Evolutionary conservation across 2,888 invertebrate species (phyloP), one percentile per base, ranked within the genome.

Genomic region (Eristalis arbustorum): DNA sequence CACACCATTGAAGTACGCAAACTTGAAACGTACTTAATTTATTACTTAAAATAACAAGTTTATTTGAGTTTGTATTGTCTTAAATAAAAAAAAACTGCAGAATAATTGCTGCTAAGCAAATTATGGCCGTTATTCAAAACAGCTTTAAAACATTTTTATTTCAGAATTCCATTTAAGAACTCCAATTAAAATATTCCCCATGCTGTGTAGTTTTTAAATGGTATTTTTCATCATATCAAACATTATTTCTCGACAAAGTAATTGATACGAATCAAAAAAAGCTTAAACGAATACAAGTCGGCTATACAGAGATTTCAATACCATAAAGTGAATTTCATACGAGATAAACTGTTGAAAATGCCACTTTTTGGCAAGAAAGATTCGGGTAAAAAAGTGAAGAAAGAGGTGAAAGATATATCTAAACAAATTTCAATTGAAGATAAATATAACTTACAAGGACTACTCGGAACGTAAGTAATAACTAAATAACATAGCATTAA

Each of bases 361-460:
- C 97, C 97, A 94, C 95, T 97, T 90, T 98, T 97, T 94, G 97
- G 97, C 90, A 97, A 97, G 94, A 97, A 97, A 93, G 97, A 97
- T 93, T 95, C 96, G 88, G 96, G 96, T 89, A 97, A 97, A 93
- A 97, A 97, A 94, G 94, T 95, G 88, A 96, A 96, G 94, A 97
- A 96, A 93, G 97, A 96, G 93, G 94, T 94, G 88, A 90, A 95
- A 93, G 96, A 97, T 90, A 93, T 94, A 66, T 96, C 96, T 90
- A 96, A 96, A 93, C 95, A 95, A 90, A 94, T 96, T 89, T 96
- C 96, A 89, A 96, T 98, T 90, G 98, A 98, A 92, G 98, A 98
- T 91, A 98, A 97, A 94, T 98, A 98, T 93, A 94, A 95, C 91
- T 94, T 98, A 89, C 98, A 98, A 94, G 98, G 98, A 93, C 94